Base-by-base conservation (phyloP, 53 echinoderm and acorn worm genomes). In the Temnopleurus reevesii region DNA sequence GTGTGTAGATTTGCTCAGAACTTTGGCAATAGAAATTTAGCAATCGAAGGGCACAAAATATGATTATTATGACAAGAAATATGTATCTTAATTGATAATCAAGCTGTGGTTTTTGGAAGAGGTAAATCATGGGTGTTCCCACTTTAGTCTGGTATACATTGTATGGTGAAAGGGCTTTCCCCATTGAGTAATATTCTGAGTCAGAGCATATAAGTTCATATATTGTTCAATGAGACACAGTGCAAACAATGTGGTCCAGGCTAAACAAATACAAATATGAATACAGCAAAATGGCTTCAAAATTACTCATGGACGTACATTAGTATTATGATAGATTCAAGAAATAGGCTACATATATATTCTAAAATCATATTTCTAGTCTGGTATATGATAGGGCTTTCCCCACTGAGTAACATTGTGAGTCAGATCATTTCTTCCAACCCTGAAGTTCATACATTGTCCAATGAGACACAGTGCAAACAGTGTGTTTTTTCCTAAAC, bases 341-440 rank as follows among this genome's bases (percentile, higher is more conserved):
- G n/a, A n/a, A n/a, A n/a, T n/a, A n/a, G n/a, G n/a, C n/a, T n/a
- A n/a, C n/a, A n/a, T n/a, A n/a, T n/a, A n/a, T n/a, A n/a, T n/a
- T n/a, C n/a, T n/a, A n/a, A n/a, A n/a, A n/a, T n/a, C n/a, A n/a
- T n/a, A n/a, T n/a, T n/a, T 49, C 15, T 49, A 12, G 49, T 49
- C 49, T 49, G 49, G 49, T 49, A 49, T 49, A 49, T 19, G 6
- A 59, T 8, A 81, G 53, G 81, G 81, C 54, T 81, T 33, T 53
- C 81, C 81, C 81, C 81, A 18, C 8, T 81, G 81, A 81, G 81
- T 81, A 81, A 81, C 30, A 13, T 15, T 18, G 12, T 81, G 81
- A 81, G 10, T 81, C 81, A 81, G 29, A 45, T n/a, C 9, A 24
- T 36, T 0, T n/a, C n/a, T n/a, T n/a, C n/a, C n/a, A n/a, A n/a